phyloP scores from a whole-genome alignment of 2,888 invertebrate genomes.

The Piscicola geometra region DNA sequence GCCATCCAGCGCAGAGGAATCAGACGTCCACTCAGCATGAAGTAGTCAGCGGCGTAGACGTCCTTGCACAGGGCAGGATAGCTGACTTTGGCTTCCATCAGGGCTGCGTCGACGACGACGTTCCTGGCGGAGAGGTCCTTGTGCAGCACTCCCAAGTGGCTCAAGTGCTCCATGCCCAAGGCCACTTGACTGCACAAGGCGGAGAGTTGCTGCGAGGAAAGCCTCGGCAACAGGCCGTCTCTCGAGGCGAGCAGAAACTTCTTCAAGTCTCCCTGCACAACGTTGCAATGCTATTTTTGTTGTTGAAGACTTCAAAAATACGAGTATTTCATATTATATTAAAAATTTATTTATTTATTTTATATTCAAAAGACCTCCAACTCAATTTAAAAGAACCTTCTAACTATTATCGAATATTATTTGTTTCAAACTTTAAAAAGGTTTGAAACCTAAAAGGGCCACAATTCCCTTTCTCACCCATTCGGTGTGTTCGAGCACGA shows the following conservation, averaged over 20 bases:
- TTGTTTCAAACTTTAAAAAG: too few species aligned
- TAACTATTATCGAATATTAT: too few species aligned
- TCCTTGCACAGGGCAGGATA: constrained; percentile 74
- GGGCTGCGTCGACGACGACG: constrained; percentile 41
- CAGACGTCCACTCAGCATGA: constrained; percentile 59
- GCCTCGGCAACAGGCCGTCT: constrained; percentile 64
- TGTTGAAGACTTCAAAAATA: too few species aligned
- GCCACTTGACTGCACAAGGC: constrained; percentile 67
- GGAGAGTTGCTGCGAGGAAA: constrained; percentile 58
- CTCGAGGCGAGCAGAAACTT: constrained; percentile 61
- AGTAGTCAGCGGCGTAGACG: constrained; percentile 84
- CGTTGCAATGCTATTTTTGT: too few species aligned
- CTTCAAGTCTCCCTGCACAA: constrained; percentile 77
- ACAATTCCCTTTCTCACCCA: constrained; percentile 68
- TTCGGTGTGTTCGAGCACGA: constrained; percentile 84
- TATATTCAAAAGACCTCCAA: too few species aligned
- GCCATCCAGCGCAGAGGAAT: constrained; percentile 85
- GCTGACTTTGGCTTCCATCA: constrained; percentile 28
- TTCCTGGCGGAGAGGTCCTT: constrained; percentile 86
- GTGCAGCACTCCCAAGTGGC: constrained; percentile 74
- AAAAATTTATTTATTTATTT: too few species aligned
- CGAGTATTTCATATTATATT: too few species aligned
- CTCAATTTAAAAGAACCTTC: too few species aligned
- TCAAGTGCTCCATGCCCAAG: constrained; percentile 73
- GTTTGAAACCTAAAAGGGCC: too few species aligned